phyloP scores from a whole-genome alignment of 2,888 invertebrate species.

The Clostera curtula region DNA sequence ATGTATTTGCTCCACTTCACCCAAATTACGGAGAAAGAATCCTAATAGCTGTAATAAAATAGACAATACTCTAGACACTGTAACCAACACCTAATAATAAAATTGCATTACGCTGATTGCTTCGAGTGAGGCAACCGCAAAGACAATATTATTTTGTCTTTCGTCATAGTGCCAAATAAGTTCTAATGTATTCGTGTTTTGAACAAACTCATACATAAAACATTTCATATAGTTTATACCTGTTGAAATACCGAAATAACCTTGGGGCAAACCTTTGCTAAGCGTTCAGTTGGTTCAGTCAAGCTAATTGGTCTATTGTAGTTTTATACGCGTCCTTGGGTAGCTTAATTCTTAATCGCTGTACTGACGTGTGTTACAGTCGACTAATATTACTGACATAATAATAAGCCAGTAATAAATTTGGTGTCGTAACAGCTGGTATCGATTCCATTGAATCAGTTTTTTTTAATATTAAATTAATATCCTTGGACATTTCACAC shows the following conservation, averaged over 20 bases:
- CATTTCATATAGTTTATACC: constrained; percentile 23
- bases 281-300: constrained; percentile 42
- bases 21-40: constrained; percentile 17
- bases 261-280: no score
- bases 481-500: no score
- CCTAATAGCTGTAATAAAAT: constrained; percentile 17
- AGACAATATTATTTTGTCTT: constrained; percentile 51
- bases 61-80: constrained; percentile 15
- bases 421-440: no score
- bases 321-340: constrained; percentile 37
- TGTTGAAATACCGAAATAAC: constrained; percentile 25
- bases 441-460: no score
- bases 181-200: constrained; percentile 41
- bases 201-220: constrained; percentile 32
- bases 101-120: constrained; percentile 41
- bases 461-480: no score
- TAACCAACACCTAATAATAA: constrained; percentile 31
- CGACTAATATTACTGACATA: constrained; percentile 12
- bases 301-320: constrained; percentile 57
- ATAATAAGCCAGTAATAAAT: no score
- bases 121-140: constrained; percentile 36
- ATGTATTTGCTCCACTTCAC: constrained; percentile 21
- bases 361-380: constrained; percentile 6
- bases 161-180: constrained; percentile 49
- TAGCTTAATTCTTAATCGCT: constrained; percentile 9